Percentiles rank a stretch among this genome's conserved stretches.
These are phyloP conservation scores for Adineta ricciae DNA, from an alignment of 2,888 invertebrate genomes.

Conservation along the genomic window DNA sequence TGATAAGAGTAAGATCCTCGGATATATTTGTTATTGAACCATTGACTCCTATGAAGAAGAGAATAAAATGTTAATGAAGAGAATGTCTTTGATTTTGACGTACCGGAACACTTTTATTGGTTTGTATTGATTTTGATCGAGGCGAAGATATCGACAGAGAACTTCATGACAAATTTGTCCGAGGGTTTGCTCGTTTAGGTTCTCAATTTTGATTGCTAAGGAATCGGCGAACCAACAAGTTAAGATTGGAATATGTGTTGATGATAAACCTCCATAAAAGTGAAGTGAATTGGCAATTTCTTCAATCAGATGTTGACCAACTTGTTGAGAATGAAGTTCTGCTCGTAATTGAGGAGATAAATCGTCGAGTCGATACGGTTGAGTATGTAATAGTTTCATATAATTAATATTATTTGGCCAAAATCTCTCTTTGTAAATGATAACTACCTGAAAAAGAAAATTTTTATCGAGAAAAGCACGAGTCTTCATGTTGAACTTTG, in stretches of 20 bases:
- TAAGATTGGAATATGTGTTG: no score
- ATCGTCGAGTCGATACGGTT: no score
- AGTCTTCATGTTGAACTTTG: neutral
- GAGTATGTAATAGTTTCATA: neutral
- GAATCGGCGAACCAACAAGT: neutral
- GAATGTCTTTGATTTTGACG: neutral
- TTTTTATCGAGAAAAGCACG: no score
- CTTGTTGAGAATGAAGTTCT: no score
- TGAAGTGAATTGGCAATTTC: no score
- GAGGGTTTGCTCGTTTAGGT: neutral
- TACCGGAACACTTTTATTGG: neutral
- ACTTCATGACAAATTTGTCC: neutral
- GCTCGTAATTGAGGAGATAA: no score
- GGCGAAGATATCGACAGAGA: neutral
- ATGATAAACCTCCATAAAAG: neutral
- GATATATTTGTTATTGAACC: neutral
- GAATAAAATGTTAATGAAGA: no score
- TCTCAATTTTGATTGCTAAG: neutral
- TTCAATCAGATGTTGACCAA: no score
- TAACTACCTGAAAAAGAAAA: neutral
- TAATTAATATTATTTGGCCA: neutral
- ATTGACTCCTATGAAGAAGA: neutral
- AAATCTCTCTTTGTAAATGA: neutral
- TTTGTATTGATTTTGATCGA: neutral
- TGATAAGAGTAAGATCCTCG: neutral